Base-by-base conservation (phyloP, 2,888 invertebrate species). In the Trisateles emortualis region DNA sequence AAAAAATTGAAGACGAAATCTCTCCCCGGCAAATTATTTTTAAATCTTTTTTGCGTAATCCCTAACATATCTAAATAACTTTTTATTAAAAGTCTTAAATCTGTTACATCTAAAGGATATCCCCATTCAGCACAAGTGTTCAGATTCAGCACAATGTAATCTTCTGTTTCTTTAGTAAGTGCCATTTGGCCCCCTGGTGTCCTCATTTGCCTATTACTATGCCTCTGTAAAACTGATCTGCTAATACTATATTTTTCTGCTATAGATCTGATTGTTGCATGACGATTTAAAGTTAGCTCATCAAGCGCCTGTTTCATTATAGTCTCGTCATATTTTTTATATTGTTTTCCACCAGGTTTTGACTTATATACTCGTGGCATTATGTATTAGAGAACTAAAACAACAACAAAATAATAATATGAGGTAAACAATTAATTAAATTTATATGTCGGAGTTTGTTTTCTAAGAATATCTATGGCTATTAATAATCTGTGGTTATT, bases 11-110 rank as follows among this genome's bases (percentile, higher is more conserved):
- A 29, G 16, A 54, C 50, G 43, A 57, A 52, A 48, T 52, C 56
- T 36, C 49, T 46, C 3, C 52, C 59, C 11, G 49, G 56, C 42
- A 56, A 39, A 49, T 56, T 59, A 46, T 59, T 56, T 49, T 59
- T 53, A 29, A 57, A 51, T 10, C 29, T 8, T 52, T 55, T 50
- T 11, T 36, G 39, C 35, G 36, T 58, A 22, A 30, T 52, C 9
- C 43, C 49, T 38, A 42, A 29, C 45, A 45, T 48, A 22, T 53
- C 46, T 39, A 52, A 52, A 52, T 64, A 59, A 32, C 50, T 35
- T 44, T 59, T 59, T 3, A 59, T 51, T 19, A 55, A 29, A 36
- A 40, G 48, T 55, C 52, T 57, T 38, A 54, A 59, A 57, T 55
- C 62, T 9, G 8, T 16, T n/a, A 24, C 24, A n/a, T 45, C 44